Base-by-base conservation (phyloP, 1,140 invertebrate genomes). In the Eufriesea mexicana region DNA sequence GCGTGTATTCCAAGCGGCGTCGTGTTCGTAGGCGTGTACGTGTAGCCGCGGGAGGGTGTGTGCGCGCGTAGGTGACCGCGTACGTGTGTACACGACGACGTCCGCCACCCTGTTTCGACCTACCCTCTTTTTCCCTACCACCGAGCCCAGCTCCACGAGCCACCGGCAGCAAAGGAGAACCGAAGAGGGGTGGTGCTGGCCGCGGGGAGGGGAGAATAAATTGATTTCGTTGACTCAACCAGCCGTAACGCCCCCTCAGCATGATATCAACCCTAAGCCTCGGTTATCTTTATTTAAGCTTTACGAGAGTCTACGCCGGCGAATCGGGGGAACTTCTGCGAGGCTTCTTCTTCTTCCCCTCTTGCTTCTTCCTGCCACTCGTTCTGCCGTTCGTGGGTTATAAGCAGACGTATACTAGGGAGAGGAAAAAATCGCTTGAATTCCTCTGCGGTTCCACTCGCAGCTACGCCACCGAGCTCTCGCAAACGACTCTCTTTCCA, bases 211-310 rank as follows among this genome's bases (percentile, higher is more conserved):
- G 90, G 90, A 91, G 92, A 93, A 94, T 94, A 94, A 94, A 94
- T 94, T 94, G 93, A 94, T 94, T 94, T 92, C 93, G 93, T 94
- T 92, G 93, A 94, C 86, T 94, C 92, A 94, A 94, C 91, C 92
- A 92, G 91, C 90, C 92, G 92, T 92, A 93, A 94, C 93, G 92
- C 92, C 93, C 92, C 92, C 91, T 92, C 91, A 90, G 90, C 91
- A 89, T 92, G 92, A 93, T 94, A 94, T 93, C 93, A 94, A 92
- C 91, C 87, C 93, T 94, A 92, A 92, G 92, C 91, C 90, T 90
- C 90, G 89, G 93, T 94, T 94, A 94, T 94, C 93, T 94, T 94
- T 94, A 94, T 94, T 94, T 94, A 93, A 94, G 93, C 92, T 92
- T 92, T 90, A 91, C 92, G 92, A 93, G 93, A 93, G 90, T 92